Percentiles rank a stretch among this genome's conserved stretches.
Conservation (phyloP, 2,797 vertebrate genomes). For the Lycodopsis pacificus region DNA sequence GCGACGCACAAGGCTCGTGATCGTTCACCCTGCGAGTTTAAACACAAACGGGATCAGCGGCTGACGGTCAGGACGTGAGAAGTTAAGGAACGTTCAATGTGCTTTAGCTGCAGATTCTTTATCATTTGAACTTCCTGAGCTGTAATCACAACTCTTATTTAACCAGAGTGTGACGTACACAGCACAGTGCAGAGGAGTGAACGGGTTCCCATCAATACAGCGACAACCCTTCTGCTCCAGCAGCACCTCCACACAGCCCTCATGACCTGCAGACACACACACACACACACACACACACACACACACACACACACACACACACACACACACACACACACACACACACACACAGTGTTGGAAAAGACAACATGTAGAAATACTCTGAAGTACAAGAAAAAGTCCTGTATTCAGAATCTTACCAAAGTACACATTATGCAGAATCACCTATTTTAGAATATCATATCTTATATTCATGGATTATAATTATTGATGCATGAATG, state of each 20-base stretch:
- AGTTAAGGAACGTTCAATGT: not conserved
- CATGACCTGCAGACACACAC: constrained; percentile 88
- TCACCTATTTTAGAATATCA: too few species aligned
- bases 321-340: constrained; percentile 82
- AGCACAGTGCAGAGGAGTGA: constrained; percentile 97
- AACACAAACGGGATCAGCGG: constrained; percentile 6
- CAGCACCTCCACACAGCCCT: constrained; percentile 95
- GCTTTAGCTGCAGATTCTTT: too few species aligned
- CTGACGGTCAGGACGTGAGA: not conserved
- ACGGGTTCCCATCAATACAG: constrained; percentile 91
- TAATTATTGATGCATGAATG: not conserved
- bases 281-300: constrained; percentile 66
- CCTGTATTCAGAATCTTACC: not conserved
- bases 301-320: constrained; percentile 75
- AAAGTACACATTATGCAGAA: too few species aligned
- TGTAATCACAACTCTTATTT: not conserved
- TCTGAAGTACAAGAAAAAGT: not conserved
- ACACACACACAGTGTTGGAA: constrained; percentile 13
- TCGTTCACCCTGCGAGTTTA: constrained; percentile 88
- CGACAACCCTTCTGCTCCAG: constrained; percentile 93
- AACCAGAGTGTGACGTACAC: constrained; percentile 87
- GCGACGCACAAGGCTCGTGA: constrained; percentile 92
- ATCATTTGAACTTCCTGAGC: not conserved
- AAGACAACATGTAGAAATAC: too few species aligned
- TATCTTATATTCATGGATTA: not conserved